Evolutionary conservation across 2,113 vertebrate species (phyloP), one percentile per base, ranked within the genome.

Genomic region (Sinocyclocheilus grahami): DNA sequence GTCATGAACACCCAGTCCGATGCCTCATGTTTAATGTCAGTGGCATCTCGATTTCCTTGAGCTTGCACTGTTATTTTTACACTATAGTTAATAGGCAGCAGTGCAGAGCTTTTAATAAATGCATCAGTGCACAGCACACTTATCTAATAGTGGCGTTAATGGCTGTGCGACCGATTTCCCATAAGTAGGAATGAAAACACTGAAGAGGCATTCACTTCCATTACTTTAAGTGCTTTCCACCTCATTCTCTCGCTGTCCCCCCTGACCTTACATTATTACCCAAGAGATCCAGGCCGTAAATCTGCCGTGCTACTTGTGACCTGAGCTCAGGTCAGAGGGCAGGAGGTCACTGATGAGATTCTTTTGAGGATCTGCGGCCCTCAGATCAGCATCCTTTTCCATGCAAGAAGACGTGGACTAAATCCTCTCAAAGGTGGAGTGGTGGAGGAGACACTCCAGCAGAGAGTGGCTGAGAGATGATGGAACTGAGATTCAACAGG

Each of bases 181-280:
- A 84, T 22, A 69, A 11, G 55, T 81, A 85, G 77, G 30, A 86
- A 69, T 71, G 77, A 53, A 37, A 51, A 71, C 86, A 83, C 81
- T 88, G 81, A 86, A 84, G 65, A 24, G 14, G 82, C 30, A 72
- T 83, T 83, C 67, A 72, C 67, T 72, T 86, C 85, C 77, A 85
- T 86, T 86, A 82, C 85, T 89, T 85, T 86, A 86, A 86, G 87
- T 88, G 80, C 84, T 80, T 16, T 78, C 75, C 48, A 1, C 33
- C 86, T 51, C 24, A n/a, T 51, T 58, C 18, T 86, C n/a, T 87
- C 58, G 24, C 42, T 77, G 22, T 51, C 63, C 42, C n/a, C 53
- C 18, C 4, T 78, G 75, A 79, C 53, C 14, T 75, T 78, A 24
- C 42, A 51, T 72, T 82, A 48, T 85, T 48, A 37, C 67, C 65